Base-by-base conservation (phyloP, 2,797 vertebrate genomes). In the Aviceda cuculoides region DNA sequence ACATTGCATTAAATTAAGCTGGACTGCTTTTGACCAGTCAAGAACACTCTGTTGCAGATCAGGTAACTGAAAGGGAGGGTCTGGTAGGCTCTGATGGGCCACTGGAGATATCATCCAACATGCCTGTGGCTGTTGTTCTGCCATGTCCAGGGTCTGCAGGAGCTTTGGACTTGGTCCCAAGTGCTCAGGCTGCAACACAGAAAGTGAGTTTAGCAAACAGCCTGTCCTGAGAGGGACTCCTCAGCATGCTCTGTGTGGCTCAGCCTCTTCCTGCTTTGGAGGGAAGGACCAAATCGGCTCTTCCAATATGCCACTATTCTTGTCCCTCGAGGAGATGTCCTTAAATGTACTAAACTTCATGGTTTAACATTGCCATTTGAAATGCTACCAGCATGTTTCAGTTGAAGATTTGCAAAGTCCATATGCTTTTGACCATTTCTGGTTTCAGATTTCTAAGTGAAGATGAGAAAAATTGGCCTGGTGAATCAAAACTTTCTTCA, bases 141-240 rank as follows among this genome's bases (percentile, higher is more conserved):
- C 21, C 0, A 0, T 39, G 24, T 55, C 14, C 72, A 46, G 16
- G 26, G 9, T 52, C 37, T 59, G 16, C 6, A 4, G 70, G 53
- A 66, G 5, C 55, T 79, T 50, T 40, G 31, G 42, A 14, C 12
- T 62, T 16, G 0, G 35, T 75, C 37, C 15, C 31, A 56, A 56
- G 33, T 13, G 10, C 11, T 53, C 31, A 13, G 29, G 24, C 33
- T 83, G n/a, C 11, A 35, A 16, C 37, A 5, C 17, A 47, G 52
- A 44, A 75, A 85, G 15, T 2, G 2, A n/a, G 9, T 88, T 68
- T 42, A 10, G 11, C 37, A 52, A 15, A 24, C 29, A 52, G 47
- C 42, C 28, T 68, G 20, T 67, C 25, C 49, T 31, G 53, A 63
- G 58, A 25, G 44, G 19, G 14, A 20, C n/a, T 52, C 6, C 55